Evolutionary conservation across 1,140 invertebrate genomes (phyloP), one percentile per base, ranked within the genome.

Genomic region (Oncopeltus fasciatus): DNA sequence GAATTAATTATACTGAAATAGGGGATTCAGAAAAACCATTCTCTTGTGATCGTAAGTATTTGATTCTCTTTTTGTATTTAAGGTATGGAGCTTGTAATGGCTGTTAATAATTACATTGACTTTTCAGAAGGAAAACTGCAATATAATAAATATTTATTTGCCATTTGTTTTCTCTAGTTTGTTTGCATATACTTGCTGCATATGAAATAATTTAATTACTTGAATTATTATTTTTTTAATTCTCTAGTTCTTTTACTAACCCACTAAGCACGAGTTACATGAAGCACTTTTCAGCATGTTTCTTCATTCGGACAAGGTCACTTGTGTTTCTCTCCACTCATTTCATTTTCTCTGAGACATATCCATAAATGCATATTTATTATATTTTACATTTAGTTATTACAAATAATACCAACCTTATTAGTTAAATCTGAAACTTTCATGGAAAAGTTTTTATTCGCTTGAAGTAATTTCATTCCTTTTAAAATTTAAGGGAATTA

Each of bases 1-100:
- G 80, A 12, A 76, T 75, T 1, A 75, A 78, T 64, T 77, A 80
- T 72, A 84, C 83, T 68, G 78, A 82, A 65, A 80, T 83, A 16
- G 78, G 79, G 47, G 87, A 92, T 72, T 79, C 85, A 29, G 91
- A 95, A 72, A 95, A 95, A 73, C 90, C 90, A 58, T 93, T 86
- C 77, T 83, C 84, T 74, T 95, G 91, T 81, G 90, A 94, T 84
- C 82, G 90, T 94, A 87, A 88, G 86, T 71, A 69, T 62, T 68
- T 71, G n/a, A n/a, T 67, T 69, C 70, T 66, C 70, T 72, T 68
- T 14, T 2, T 27, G 3, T 24, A 24, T 53, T 53, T 24, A 24
- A 53, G 2, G 49, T 24, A 4, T 53, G 49, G 24, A 53, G 49
- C 49, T 53, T 53, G 49, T 26, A 53, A 20, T 53, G 49, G 49